These are phyloP conservation scores for Nematopogon swammerdamellus DNA, from an alignment of 2,888 invertebrate genomes.

Conservation along the genomic window DNA sequence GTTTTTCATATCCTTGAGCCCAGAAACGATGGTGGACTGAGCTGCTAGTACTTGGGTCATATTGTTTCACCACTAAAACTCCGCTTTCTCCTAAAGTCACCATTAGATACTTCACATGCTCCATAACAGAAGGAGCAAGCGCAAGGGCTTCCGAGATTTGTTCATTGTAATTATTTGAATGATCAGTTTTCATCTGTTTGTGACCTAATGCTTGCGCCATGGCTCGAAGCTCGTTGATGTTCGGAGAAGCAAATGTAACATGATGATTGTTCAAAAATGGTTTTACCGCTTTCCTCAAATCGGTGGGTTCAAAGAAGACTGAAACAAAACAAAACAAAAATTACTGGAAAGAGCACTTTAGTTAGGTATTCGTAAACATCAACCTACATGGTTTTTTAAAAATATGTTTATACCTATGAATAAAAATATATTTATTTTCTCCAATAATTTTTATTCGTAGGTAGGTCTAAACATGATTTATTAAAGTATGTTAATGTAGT, in stretches of 20 bases:
- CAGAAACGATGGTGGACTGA: slow-evolving; percentile 16
- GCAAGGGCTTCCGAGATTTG: slow-evolving; percentile 21
- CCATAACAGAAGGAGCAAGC: slow-evolving; percentile 33
- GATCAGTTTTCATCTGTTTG: slow-evolving; percentile 20
- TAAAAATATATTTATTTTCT: no score
- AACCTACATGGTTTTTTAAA: no score
- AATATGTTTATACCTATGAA: no score
- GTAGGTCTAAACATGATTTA: no score
- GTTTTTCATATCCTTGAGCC: no score
- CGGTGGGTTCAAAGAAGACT: slow-evolving; percentile 92
- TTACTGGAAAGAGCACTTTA: no score
- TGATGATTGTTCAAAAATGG: slow-evolving; percentile 54
- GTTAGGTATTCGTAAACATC: no score
- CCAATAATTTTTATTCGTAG: no score
- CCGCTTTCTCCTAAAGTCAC: slow-evolving; percentile 63
- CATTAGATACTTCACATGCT: slow-evolving; percentile 53
- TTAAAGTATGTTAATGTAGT: no score
- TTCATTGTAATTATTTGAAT: slow-evolving; percentile 20
- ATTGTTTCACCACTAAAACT: slow-evolving; percentile 45
- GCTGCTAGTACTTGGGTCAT: slow-evolving; percentile 16
- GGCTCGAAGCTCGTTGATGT: slow-evolving; percentile 68
- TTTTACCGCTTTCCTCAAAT: slow-evolving; percentile 70
- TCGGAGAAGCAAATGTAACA: slow-evolving; percentile 72
- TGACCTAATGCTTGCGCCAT: slow-evolving; percentile 57
- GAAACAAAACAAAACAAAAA: no score